These are phyloP conservation scores for Xanthostigma xanthostigma DNA, from an alignment of 2,888 invertebrate genomes.

Conservation along the genomic window DNA sequence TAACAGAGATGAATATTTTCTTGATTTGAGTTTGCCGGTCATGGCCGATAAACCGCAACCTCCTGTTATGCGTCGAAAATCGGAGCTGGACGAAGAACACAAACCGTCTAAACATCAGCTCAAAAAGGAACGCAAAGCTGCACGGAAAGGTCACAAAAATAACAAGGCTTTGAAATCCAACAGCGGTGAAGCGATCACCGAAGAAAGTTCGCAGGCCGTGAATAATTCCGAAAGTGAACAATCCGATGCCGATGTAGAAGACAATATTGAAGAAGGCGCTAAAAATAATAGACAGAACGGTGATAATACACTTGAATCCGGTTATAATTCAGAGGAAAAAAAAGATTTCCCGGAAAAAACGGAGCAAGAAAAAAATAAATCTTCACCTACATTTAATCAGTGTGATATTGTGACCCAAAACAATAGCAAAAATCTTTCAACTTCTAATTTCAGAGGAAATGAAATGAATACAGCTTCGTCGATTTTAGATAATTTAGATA, in stretches of 20 bases:
- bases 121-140: constrained; percentile 45
- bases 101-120: constrained; percentile 48
- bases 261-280: constrained; percentile 48
- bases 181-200: background rate
- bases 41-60: constrained; percentile 59
- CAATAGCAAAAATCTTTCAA: too few species aligned
- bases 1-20: constrained; percentile 78
- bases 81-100: constrained; percentile 33
- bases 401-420: too few species aligned
- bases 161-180: constrained; percentile 24
- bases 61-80: constrained; percentile 36
- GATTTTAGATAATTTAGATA: too few species aligned
- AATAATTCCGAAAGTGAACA: constrained; percentile 48
- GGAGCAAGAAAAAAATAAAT: background rate
- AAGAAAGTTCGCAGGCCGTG: constrained; percentile 12
- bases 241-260: constrained; percentile 70
- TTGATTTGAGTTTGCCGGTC: constrained; percentile 89
- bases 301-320: constrained; percentile 38
- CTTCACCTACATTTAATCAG: too few species aligned
- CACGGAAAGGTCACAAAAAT: constrained; percentile 38
- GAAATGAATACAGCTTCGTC: too few species aligned
- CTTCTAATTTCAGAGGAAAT: too few species aligned
- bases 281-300: constrained; percentile 22
- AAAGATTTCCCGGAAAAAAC: constrained; percentile 1
- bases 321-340: constrained; percentile 46